Base-by-base conservation (phyloP, 2,888 invertebrate genomes). In the Meganola albula region DNA sequence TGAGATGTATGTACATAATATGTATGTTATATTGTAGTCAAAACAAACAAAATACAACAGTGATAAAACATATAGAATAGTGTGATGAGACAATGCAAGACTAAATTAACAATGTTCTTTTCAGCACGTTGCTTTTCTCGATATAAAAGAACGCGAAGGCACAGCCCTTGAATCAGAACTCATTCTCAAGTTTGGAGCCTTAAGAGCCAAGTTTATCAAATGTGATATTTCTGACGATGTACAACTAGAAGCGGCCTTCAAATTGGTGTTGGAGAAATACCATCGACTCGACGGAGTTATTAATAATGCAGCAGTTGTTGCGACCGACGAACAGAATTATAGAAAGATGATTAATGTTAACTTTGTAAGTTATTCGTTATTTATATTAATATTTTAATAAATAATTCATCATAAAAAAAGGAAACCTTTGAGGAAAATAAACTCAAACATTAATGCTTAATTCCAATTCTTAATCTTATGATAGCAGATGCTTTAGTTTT, bases 131-230 rank as follows among this genome's bases (percentile, higher is more conserved):
- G 78, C 71, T 1, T 80, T 82, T 36, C 62, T 84, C 26, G 84
- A 84, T 49, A 52, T 82, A 5, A 62, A 67, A 2, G 74, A 68
- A 14, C 62, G 65, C 2, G 79, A 83, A 47, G 82, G 84, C 2
- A 53, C 58, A 1, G 44, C 58, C 1, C 47, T 84, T 1, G 83
- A 84, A 47, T 43, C 35, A 1, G 74, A 80, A 53, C 68, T 84
- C 20, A 41, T 59, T 13, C 59, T 53, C 39, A 79, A 72, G 51
- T 83, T 77, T 24, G 83, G 83, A 5, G 74, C 78, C n/a, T 43
- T 83, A 31, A 69, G 53, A 66, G 76, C 77, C 7, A 84, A 77
- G 74, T 84, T 80, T 53, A 79, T 82, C 61, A 74, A 75, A 63
- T 83, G 84, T 42, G 82, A 84, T 48, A 63, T 84, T 9, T 53